Evolutionary conservation across 2,113 vertebrate species (phyloP), one percentile per base, ranked within the genome.

Genomic region (Zosterops lateralis): DNA sequence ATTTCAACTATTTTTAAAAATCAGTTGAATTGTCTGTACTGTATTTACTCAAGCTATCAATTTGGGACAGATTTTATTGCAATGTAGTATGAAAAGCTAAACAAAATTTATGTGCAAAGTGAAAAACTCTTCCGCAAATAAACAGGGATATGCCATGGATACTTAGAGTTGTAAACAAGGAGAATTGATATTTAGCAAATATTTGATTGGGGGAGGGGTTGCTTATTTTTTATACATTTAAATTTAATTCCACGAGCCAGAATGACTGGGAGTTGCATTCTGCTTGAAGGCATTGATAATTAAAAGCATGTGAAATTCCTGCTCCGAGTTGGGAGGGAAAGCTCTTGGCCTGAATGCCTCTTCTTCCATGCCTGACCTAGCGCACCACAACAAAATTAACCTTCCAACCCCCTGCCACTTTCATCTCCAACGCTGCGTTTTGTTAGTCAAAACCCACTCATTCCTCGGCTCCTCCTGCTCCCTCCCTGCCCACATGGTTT

Each of bases 291-390:
- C 14, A 51, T 62, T 28, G 38, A 44, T 83, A 95, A 85, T 51
- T 15, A 60, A 74, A 73, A 86, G 47, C 78, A 87, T 22, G 77
- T 56, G 61, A 91, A 92, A 93, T 22, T 56, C 71, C 72, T 3
- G 0, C 47, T 70, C 47, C 9, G 12, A 26, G 45, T 7, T 45
- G 28, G 65, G 61, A 72, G 32, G 83, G 62, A 73, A 70, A 90
- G 51, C 74, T 62, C 81, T 42, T 58, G 56, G 78, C 65, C 60
- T 87, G 80, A 94, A 90, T 64, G 61, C 68, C 68, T 84, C 76
- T 48, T 51, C 68, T 57, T 86, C 92, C 79, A 92, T 64, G 90
- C 79, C 90, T 93, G 92, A 96, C 88, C 90, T 47, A 25, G 47
- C n/a, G 36, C 79, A 54, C 64, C 83, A 90, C 86, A 90, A 85